These are phyloP conservation scores for Puma concolor DNA, from an alignment of 2,113 vertebrate genomes.

Conservation along the genomic window DNA sequence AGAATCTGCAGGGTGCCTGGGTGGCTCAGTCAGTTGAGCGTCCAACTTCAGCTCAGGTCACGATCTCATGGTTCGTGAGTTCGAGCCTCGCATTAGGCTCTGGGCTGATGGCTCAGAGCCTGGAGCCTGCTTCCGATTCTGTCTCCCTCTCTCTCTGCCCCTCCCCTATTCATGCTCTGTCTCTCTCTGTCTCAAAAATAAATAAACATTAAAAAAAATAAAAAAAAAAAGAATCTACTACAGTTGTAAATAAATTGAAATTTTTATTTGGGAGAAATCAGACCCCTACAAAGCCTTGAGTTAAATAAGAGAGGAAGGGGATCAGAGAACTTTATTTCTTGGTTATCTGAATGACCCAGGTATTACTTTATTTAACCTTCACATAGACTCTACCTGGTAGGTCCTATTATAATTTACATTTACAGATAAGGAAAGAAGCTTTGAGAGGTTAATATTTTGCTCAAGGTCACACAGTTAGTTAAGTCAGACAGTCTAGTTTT, in stretches of 20 bases:
- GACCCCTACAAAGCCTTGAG: neutral
- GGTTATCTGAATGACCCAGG: neutral
- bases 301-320: neutral
- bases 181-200: too few relatives aligned
- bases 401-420: neutral
- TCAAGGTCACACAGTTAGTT: neutral
- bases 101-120: too few relatives aligned
- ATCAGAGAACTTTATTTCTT: neutral
- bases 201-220: too few relatives aligned
- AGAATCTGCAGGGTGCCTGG: too few relatives aligned
- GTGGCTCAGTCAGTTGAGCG: too few relatives aligned
- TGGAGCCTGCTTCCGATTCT: too few relatives aligned
- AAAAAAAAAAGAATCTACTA: neutral
- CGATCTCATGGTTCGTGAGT: too few relatives aligned
- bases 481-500: neutral
- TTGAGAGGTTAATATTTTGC: neutral
- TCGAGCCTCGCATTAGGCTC: too few relatives aligned
- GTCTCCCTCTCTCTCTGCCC: too few relatives aligned
- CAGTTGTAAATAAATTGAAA: slow-evolving; percentile 2
- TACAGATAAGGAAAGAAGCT: neutral
- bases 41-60: too few relatives aligned
- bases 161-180: too few relatives aligned
- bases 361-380: neutral
- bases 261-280: slow-evolving; percentile 4
- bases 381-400: neutral